Evolutionary conservation across 2,797 vertebrate genomes (phyloP).

Genomic region (Steatocranus sp.): DNA sequence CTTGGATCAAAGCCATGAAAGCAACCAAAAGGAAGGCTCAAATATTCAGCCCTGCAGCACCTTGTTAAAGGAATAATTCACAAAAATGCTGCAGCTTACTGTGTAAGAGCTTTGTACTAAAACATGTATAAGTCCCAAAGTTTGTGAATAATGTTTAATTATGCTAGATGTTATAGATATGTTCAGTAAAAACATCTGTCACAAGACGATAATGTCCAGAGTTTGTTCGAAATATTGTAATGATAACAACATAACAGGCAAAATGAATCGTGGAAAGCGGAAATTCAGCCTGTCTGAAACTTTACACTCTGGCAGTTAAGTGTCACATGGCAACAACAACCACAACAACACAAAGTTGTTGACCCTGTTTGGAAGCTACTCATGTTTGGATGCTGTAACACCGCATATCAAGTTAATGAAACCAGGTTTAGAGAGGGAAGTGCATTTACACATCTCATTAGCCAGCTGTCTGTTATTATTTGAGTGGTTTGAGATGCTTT

Average conservation of each 20-base stretch:
- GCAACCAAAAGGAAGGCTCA: conserved; percentile 8
- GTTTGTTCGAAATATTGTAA: neutral
- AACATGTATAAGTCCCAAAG: neutral
- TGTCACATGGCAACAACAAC: conserved; percentile 22
- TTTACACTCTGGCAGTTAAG: neutral
- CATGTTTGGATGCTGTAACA: conserved; percentile 8
- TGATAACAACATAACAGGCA: neutral
- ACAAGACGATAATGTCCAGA: neutral
- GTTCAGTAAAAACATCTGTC: neutral
- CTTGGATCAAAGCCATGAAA: conserved; percentile 57
- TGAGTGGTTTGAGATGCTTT: neutral
- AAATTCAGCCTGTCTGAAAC: neutral
- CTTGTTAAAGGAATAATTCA: conserved; percentile 20
- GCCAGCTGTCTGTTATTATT: conserved; percentile 19
- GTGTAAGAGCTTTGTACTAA: neutral
- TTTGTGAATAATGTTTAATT: neutral
- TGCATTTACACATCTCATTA: conserved; percentile 49
- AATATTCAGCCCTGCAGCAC: conserved; percentile 32
- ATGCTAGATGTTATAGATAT: neutral
- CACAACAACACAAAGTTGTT: conserved; percentile 22
- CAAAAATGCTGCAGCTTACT: neutral
- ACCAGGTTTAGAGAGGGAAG: neutral
- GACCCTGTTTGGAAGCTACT: conserved; percentile 23
- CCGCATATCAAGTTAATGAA: conserved; percentile 29
- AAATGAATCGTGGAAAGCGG: neutral